Evolutionary conservation across 2,797 vertebrate genomes (phyloP), one percentile per base, ranked within the genome.

Genomic region (Mastacembelus armatus): DNA sequence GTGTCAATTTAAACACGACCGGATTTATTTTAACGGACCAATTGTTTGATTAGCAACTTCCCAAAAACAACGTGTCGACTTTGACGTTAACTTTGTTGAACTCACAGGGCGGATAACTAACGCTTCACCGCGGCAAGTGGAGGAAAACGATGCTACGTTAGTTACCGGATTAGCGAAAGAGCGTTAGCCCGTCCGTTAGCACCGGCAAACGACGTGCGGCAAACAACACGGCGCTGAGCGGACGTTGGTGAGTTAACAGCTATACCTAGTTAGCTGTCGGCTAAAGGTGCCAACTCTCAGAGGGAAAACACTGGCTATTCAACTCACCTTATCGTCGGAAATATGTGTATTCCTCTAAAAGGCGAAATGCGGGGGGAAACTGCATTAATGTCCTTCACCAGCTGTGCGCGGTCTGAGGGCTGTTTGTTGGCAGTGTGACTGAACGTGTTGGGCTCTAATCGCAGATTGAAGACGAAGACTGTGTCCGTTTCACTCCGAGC

Each of bases 381-480:
- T 0, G 40, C 2, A 39, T 26, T 36, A 4, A 71, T 79, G n/a
- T 76, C 56, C 75, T 64, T 84, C 73, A 59, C 78, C 59, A 48
- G 69, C 68, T 72, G 50, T 18, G 54, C 62, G n/a, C 43, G 73
- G 67, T 74, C 74, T 45, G 42, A 5, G 19, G 7, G 58, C 36
- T 50, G 73, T 58, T 56, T n/a, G n/a, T n/a, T n/a, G n/a, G n/a
- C n/a, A n/a, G 81, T 69, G 81, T 69, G 79, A 66, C 86, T 58
- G 78, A 22, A 62, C 58, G 82, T 62, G 87, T 88, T 85, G 92
- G 83, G 90, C 84, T 91, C 88, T 85, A 77, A 69, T 88, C 82
- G 90, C 93, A 89, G 90, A 92, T 92, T 87, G 90, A 92, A 89
- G 89, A 88, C n/a, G n/a, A n/a, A n/a, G 91, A 81, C 91, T 91